Percentiles rank a stretch among this genome's conserved stretches.
These are phyloP conservation scores for Ploceus nigricollis DNA, from an alignment of 2,113 vertebrate genomes.

Conservation along the genomic window DNA sequence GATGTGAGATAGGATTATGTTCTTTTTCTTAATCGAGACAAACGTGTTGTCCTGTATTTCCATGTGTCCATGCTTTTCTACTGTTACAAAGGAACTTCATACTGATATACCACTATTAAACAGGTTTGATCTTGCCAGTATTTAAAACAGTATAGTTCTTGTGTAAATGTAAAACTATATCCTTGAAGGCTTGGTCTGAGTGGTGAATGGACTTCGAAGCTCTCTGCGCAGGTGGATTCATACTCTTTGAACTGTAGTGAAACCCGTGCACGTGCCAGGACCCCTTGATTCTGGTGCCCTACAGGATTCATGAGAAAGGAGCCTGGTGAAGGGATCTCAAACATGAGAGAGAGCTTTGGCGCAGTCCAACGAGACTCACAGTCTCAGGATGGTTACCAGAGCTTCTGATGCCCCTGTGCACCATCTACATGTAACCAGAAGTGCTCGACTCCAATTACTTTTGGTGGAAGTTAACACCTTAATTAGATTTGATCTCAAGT, in stretches of 20 bases:
- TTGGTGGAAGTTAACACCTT: not conserved
- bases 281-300: not conserved
- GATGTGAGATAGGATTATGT: not conserved
- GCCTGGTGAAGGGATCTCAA: not conserved
- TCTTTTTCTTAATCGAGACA: not conserved
- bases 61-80: not conserved
- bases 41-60: not conserved
- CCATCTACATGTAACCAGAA: not conserved
- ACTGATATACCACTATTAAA: not conserved
- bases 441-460: not conserved
- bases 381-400: not conserved
- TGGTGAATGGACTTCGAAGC: not conserved
- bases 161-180: not conserved
- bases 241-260: not conserved
- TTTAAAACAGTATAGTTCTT: not conserved
- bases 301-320: not conserved
- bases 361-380: fast-evolving
- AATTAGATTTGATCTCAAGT: not conserved
- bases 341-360: not conserved
- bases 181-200: not conserved
- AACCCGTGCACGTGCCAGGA: fast-evolving
- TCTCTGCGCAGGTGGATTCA: not conserved
- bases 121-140: not conserved
- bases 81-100: not conserved
- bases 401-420: not conserved